A percentile compares a stretch with the other conserved stretches of the same genome.
Conservation (phyloP, 2,888 invertebrate genomes). For the Cosmia pyralina region DNA sequence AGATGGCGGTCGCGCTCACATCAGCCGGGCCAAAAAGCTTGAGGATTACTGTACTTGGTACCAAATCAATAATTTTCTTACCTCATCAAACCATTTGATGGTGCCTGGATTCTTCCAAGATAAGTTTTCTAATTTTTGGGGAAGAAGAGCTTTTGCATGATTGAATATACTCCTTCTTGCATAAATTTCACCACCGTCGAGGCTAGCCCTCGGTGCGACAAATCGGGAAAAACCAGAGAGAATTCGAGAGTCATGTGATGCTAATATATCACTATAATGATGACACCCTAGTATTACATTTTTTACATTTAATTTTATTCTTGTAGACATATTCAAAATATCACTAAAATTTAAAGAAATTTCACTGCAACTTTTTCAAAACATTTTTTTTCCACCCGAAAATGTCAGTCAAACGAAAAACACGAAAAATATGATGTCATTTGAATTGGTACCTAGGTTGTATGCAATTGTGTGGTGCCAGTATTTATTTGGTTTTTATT, state of each 20-base stretch:
- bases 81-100: conserved; percentile 30
- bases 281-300: conserved; percentile 10
- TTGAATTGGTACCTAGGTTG: not conserved
- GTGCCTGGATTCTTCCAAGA: not conserved
- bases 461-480: not conserved
- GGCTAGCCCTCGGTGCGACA: not conserved
- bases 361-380: conserved; percentile 11
- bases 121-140: not conserved
- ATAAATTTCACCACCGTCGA: conserved; percentile 1
- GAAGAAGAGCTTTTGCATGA: not conserved
- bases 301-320: conserved; percentile 24
- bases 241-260: not conserved
- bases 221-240: not conserved
- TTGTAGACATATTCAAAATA: conserved; percentile 28
- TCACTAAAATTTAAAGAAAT: conserved; percentile 1
- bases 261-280: conserved; percentile 15
- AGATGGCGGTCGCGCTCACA: no score
- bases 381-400: not conserved
- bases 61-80: conserved; percentile 16
- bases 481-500: not conserved
- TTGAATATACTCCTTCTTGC: not conserved
- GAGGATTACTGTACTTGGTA: not conserved
- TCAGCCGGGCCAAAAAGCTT: no score
- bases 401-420: conserved; percentile 14
- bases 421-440: conserved; percentile 11